Conservation (phyloP, 2,113 vertebrate species). For the Bambusicola thoracicus region DNA sequence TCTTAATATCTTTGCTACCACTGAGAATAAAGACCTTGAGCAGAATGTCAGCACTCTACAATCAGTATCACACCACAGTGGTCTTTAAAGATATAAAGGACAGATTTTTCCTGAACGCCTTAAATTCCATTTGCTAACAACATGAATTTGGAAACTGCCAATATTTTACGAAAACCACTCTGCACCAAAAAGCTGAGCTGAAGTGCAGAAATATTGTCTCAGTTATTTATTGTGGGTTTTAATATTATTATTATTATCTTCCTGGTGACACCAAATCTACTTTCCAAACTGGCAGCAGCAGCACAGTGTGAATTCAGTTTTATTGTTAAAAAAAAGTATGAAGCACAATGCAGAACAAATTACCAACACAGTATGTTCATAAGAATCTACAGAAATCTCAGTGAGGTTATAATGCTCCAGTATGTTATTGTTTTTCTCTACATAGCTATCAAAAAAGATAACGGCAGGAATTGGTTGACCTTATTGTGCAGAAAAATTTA, state of each 20-base stretch:
- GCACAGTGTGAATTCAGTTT: neutral
- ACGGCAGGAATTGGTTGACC: neutral
- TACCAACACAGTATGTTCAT: neutral
- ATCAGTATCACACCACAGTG: neutral
- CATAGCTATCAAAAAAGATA: constrained; percentile 4
- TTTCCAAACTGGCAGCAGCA: neutral
- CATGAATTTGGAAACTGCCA: neutral
- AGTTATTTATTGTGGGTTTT: neutral
- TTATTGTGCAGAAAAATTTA: neutral
- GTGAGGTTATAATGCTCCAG: neutral
- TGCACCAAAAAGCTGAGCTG: neutral
- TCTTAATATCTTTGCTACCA: neutral
- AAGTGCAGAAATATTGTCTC: neutral
- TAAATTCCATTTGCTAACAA: neutral
- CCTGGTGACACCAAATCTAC: neutral
- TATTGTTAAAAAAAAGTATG: neutral
- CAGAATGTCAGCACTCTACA: neutral
- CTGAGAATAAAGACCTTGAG: neutral
- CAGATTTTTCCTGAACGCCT: neutral
- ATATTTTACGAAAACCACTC: neutral
- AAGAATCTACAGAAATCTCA: neutral
- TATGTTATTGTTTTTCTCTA: neutral
- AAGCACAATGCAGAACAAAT: neutral
- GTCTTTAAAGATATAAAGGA: neutral
- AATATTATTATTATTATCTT: neutral